phyloP scores from a whole-genome alignment of 2,797 vertebrate genomes.

The Poecilia picta region DNA sequence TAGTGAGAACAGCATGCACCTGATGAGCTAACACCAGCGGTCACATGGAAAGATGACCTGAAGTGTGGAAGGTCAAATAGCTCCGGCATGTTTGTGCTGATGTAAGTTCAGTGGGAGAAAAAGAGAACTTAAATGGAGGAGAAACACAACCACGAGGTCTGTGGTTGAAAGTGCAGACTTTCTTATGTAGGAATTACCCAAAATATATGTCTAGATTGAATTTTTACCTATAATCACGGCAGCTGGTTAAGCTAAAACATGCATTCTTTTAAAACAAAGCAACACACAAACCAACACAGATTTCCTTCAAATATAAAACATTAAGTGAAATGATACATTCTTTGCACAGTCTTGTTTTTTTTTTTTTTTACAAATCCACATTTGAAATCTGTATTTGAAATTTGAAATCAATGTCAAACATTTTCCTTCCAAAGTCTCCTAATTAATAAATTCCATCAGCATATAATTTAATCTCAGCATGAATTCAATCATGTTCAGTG shows the following conservation, averaged over 20 bases:
- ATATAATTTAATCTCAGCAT: not conserved
- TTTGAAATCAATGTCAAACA: not conserved
- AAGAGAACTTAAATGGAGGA: not conserved
- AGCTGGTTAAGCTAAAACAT: not conserved
- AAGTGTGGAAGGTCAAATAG: conserved; percentile 4
- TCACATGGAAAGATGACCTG: conserved; percentile 3
- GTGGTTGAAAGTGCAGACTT: not conserved
- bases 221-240: not conserved
- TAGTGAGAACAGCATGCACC: not conserved
- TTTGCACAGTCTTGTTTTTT: not conserved
- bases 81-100: not conserved
- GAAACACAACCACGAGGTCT: not conserved
- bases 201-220: not conserved
- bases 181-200: too few species aligned
- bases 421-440: not conserved
- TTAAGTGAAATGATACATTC: not conserved
- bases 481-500: not conserved
- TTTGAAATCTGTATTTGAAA: not conserved
- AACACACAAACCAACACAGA: not conserved
- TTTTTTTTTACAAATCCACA: too few species aligned
- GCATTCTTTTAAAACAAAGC: not conserved
- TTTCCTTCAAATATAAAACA: not conserved
- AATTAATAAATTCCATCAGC: not conserved
- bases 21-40: not conserved
- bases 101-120: not conserved